A percentile compares a stretch with the other conserved stretches of the same genome.
Evolutionary conservation across 2,797 vertebrate species (phyloP).

Genomic region (Sebastes nivosus): DNA sequence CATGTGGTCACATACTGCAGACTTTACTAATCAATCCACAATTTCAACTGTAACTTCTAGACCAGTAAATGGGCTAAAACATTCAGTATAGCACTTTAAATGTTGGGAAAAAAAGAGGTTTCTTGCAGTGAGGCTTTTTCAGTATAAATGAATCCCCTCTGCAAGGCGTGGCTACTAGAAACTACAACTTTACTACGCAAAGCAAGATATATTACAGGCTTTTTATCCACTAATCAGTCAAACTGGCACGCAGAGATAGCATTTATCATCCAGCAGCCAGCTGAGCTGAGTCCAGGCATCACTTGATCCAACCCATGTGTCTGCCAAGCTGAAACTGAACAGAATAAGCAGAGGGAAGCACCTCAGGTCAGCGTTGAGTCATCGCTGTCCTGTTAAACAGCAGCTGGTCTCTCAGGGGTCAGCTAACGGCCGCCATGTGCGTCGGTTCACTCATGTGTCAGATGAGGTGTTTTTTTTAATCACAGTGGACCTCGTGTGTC

Average conservation of each 20-base stretch:
- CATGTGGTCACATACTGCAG: background rate
- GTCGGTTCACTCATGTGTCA: constrained; percentile 22
- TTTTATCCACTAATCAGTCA: constrained; percentile 5
- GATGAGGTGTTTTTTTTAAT: background rate
- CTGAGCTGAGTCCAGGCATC: constrained; percentile 18
- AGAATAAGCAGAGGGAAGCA: constrained; percentile 10
- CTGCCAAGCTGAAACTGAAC: constrained; percentile 29
- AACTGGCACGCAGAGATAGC: background rate
- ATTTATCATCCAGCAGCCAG: constrained; percentile 10
- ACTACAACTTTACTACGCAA: background rate
- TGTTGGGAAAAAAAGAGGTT: background rate
- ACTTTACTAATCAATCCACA: background rate
- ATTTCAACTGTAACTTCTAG: background rate
- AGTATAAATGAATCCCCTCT: background rate
- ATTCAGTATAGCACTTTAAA: background rate
- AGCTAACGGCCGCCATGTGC: constrained; percentile 19
- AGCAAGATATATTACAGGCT: background rate
- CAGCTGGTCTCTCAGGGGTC: constrained; percentile 45
- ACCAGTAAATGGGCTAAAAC: background rate
- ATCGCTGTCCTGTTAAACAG: constrained; percentile 12
- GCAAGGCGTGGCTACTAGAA: background rate
- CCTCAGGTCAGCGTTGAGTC: constrained; percentile 41
- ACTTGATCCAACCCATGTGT: constrained; percentile 25
- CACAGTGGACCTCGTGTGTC: background rate
- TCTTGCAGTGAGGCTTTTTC: background rate